These are phyloP conservation scores for Hydrolagus colliei DNA, from an alignment of 2,797 vertebrate species.

Conservation along the genomic window DNA sequence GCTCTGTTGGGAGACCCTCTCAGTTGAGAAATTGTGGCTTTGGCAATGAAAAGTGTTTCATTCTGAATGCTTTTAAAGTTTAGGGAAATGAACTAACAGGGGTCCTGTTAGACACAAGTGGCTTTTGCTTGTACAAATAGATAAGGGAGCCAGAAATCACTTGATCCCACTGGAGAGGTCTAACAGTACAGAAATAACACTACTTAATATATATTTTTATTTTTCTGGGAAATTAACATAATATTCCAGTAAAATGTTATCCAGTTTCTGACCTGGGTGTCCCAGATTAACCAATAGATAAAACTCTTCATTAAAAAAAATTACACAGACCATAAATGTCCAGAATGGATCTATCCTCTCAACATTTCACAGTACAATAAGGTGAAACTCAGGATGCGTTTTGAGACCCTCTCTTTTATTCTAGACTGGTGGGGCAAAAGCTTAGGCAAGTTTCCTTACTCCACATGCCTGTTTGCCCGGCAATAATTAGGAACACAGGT, in stretches of 20 bases:
- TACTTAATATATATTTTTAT: background rate
- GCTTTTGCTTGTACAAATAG: background rate
- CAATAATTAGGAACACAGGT: too few species aligned
- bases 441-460: too few species aligned
- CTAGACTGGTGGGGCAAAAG: too few species aligned
- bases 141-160: background rate
- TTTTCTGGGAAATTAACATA: background rate
- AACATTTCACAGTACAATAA: too few species aligned
- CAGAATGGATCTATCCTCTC: too few species aligned
- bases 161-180: background rate
- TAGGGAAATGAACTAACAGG: slow-evolving; percentile 3
- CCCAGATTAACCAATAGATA: background rate
- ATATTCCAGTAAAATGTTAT: background rate
- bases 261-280: background rate
- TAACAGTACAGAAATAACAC: too few species aligned
- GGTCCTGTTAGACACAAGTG: background rate
- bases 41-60: background rate
- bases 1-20: background rate
- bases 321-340: background rate
- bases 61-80: background rate
- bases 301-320: background rate
- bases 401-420: too few species aligned
- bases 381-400: too few species aligned
- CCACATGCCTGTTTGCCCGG: too few species aligned
- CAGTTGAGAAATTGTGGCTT: background rate